phyloP scores from a whole-genome alignment of 2,888 invertebrate genomes.

The Aquatica leii region DNA sequence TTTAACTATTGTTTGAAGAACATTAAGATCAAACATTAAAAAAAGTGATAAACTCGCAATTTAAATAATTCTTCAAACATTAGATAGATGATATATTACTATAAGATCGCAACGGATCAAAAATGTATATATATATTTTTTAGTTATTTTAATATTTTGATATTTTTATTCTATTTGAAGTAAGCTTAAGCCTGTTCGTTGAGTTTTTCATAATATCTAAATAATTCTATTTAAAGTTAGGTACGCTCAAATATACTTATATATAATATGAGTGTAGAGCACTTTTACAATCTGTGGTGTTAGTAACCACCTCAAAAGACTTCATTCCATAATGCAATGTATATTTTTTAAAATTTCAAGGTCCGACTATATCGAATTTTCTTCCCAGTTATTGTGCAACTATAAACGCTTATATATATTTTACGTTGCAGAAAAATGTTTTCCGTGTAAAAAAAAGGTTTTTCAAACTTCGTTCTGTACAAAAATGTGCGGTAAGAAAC shows the following conservation, averaged over 20 bases:
- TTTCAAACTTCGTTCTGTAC: too few relatives aligned
- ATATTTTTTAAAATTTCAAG: not conserved
- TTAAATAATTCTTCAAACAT: slow-evolving; percentile 16
- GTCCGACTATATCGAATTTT: not conserved
- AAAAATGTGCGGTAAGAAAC: too few relatives aligned
- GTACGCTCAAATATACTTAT: slow-evolving; percentile 24
- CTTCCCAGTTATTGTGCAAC: too few relatives aligned
- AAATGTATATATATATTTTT: slow-evolving; percentile 36
- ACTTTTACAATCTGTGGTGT: slow-evolving; percentile 18
- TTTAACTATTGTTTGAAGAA: slow-evolving; percentile 24
- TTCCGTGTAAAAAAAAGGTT: too few relatives aligned
- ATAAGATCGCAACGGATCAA: slow-evolving; percentile 34
- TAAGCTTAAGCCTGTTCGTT: slow-evolving; percentile 39
- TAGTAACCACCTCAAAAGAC: slow-evolving; percentile 15
- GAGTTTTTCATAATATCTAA: slow-evolving; percentile 43
- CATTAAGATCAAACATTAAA: slow-evolving; percentile 2
- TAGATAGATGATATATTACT: slow-evolving; percentile 7
- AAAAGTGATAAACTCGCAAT: not conserved
- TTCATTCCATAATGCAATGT: slow-evolving; percentile 24
- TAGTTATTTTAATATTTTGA: slow-evolving; percentile 36
- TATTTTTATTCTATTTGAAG: slow-evolving; percentile 36
- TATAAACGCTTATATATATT: too few relatives aligned
- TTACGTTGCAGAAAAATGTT: too few relatives aligned
- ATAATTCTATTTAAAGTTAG: slow-evolving; percentile 35
- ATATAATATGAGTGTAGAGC: slow-evolving; percentile 28